Evolutionary conservation across 2,888 invertebrate genomes (phyloP), one percentile per base, ranked within the genome.

Genomic region (Micropterix aruncella): DNA sequence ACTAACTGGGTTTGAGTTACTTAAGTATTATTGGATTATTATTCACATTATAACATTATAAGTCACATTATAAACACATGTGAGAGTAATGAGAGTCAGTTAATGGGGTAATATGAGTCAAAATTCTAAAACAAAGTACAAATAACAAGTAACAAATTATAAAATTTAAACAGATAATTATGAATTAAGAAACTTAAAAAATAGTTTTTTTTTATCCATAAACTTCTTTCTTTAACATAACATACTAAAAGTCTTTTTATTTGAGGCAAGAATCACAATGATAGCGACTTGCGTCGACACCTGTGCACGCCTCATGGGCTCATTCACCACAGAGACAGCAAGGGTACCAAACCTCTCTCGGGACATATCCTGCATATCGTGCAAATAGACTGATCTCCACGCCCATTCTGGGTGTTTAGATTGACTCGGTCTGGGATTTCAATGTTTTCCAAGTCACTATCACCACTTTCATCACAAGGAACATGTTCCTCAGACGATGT

Each of bases 251-350:
- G n/a, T n/a, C n/a, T n/a, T n/a, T n/a, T n/a, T n/a, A n/a, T n/a
- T n/a, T n/a, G n/a, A n/a, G n/a, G 37, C 40, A 43, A 39, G 36
- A 43, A 43, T 46, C 43, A 39, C 46, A 46, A 18, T 38, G 46
- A 46, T 44, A 46, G 27, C 42, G 27, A 19, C 46, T 46, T 44
- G 46, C 38, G 38, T 46, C 43, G 38, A 46, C 47, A 47, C 44
- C 48, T 44, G 47, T 45, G 41, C 48, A 48, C 16, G 17, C 47
- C 37, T 47, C 41, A 38, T 48, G 48, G 9, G 41, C 45, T 47
- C 48, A 48, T 18, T 39, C 43, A 39, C 39, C 42, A 42, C 48
- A 42, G 19, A 39, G n/a, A 9, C 42, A 19, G 42, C 48, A 48
- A 17, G 42, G 44, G 42, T 42, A 48, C 48, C 48, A 48, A 14